A percentile compares a stretch with the other conserved stretches of the same genome.
These are phyloP conservation scores for Speoplatyrhinus poulsoni DNA, from an alignment of 2,113 vertebrate genomes.

Conservation along the genomic window DNA sequence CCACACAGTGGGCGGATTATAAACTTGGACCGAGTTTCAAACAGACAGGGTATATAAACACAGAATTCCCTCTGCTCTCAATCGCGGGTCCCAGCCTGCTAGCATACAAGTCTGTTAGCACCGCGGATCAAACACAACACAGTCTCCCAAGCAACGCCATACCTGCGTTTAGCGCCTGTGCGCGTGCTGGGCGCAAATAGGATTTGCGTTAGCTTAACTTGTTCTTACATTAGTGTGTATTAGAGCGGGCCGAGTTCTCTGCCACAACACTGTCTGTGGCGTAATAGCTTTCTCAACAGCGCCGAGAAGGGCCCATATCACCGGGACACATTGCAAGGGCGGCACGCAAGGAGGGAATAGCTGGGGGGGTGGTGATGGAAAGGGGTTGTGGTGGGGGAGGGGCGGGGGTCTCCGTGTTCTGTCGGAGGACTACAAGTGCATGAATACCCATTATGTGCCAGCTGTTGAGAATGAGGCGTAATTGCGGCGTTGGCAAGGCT, in stretches of 20 bases:
- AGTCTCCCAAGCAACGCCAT: not conserved
- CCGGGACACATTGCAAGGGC: constrained; percentile 25
- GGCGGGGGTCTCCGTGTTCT: constrained; percentile 68
- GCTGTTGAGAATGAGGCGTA: constrained; percentile 79
- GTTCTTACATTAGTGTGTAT: not conserved
- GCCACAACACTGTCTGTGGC: not conserved
- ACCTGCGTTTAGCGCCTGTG: constrained; percentile 1
- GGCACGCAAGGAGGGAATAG: constrained; percentile 67
- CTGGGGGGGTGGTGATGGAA: constrained; percentile 30
- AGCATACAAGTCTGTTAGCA: constrained; percentile 44
- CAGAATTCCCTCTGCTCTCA: constrained; percentile 67
- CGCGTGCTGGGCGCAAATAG: not conserved
- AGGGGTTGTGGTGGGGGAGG: too few species aligned
- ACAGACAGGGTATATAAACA: constrained; percentile 74
- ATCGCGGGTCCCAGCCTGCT: constrained; percentile 63
- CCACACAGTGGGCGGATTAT: constrained; percentile 76
- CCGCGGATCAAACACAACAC: constrained; percentile 65
- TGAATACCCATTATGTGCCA: constrained; percentile 75
- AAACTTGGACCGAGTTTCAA: constrained; percentile 78
- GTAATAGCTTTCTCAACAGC: constrained; percentile 7
- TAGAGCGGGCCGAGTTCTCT: too few species aligned
- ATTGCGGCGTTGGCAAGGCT: constrained; percentile 73
- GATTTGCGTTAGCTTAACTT: not conserved
- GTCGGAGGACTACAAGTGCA: constrained; percentile 60
- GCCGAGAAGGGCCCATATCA: constrained; percentile 27